Evolutionary conservation across 2,113 vertebrate genomes (phyloP).

Genomic region (Aegypius monachus): DNA sequence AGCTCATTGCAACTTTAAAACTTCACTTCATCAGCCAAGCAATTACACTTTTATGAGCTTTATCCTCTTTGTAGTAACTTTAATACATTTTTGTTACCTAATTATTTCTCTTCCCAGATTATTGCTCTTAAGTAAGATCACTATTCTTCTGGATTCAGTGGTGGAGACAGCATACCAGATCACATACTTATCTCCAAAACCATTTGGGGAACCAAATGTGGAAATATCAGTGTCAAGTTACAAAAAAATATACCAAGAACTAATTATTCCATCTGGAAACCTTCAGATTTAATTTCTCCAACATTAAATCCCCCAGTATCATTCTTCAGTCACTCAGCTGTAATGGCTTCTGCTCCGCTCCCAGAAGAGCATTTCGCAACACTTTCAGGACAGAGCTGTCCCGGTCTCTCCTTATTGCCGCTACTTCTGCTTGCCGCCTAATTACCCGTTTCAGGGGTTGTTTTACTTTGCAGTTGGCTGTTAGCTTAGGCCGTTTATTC

Average conservation of each 20-base stretch:
- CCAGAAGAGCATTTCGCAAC: accelerated
- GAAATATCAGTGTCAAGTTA: not conserved
- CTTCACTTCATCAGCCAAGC: not conserved
- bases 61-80: not conserved
- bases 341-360: not conserved
- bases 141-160: not conserved
- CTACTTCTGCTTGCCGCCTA: accelerated
- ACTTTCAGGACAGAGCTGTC: not conserved
- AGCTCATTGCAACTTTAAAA: not conserved
- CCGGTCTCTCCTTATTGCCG: accelerated
- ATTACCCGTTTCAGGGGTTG: not conserved
- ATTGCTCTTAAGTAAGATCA: not conserved
- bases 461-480: not conserved
- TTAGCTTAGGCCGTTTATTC: not conserved
- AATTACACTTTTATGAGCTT: slow-evolving; percentile 25
- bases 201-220: not conserved
- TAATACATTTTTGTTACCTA: not conserved
- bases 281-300: not conserved
- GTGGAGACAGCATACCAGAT: not conserved
- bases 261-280: not conserved
- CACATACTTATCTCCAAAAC: not conserved
- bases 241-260: not conserved
- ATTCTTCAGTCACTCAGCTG: not conserved
- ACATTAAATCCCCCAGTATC: accelerated
- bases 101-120: not conserved